A percentile compares a stretch with the other conserved stretches of the same genome.
phyloP scores from a whole-genome alignment of 1,140 invertebrate species.

The Carposina sasakii region DNA sequence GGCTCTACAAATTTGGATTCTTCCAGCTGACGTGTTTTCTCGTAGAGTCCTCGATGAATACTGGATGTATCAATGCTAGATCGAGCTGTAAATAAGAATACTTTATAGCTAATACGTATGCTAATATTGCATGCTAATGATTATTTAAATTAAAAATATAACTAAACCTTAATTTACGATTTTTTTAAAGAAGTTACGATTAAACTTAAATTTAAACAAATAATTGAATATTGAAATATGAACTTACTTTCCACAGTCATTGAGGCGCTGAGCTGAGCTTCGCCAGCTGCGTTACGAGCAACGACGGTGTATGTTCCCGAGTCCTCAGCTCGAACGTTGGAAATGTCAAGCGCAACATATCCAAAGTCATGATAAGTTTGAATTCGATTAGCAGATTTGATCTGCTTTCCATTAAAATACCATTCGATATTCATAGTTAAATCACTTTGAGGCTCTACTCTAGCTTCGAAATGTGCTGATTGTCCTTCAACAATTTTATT shows the following conservation, averaged over 20 bases:
- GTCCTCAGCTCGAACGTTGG: slow-evolving; percentile 89
- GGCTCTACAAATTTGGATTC: slow-evolving; percentile 89
- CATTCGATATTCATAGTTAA: slow-evolving; percentile 90
- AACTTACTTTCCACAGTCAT: slow-evolving; percentile 92
- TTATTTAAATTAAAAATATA: background rate
- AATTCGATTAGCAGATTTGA: slow-evolving; percentile 88
- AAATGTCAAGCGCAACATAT: slow-evolving; percentile 94
- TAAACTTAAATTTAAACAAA: slow-evolving; percentile 16
- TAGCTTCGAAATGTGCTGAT: slow-evolving; percentile 95
- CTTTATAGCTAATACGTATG: background rate
- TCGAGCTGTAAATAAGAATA: slow-evolving; percentile 76
- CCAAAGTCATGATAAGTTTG: slow-evolving; percentile 97
- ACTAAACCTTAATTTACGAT: background rate
- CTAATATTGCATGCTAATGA: background rate
- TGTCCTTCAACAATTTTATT: slow-evolving; percentile 97
- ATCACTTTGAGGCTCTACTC: slow-evolving; percentile 94
- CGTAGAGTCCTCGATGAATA: slow-evolving; percentile 87
- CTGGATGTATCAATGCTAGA: slow-evolving; percentile 90
- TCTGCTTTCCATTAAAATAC: slow-evolving; percentile 91
- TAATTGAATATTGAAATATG: slow-evolving; percentile 3
- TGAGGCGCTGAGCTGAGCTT: slow-evolving; percentile 84
- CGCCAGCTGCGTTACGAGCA: slow-evolving; percentile 89
- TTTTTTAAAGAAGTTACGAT: background rate
- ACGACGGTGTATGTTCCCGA: slow-evolving; percentile 90
- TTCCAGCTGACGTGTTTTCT: slow-evolving; percentile 91